Conservation (phyloP, 2,797 vertebrate genomes). For the Yasuhikotakia modesta region DNA sequence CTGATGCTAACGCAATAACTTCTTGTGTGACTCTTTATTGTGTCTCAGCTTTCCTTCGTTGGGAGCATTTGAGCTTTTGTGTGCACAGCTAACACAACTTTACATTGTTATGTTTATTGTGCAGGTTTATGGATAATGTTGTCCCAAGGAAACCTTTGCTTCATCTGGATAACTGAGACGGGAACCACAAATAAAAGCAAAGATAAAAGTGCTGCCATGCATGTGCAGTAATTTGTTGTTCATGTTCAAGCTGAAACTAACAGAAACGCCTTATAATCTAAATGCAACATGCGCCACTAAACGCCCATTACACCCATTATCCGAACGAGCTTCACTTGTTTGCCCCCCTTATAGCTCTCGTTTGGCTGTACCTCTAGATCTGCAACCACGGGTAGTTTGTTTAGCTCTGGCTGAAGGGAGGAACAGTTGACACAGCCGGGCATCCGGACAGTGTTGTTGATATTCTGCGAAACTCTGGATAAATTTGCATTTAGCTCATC, state of each 20-base stretch:
- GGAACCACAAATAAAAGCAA: too few relatives aligned
- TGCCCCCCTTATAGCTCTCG: conserved; percentile 25
- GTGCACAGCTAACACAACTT: conserved; percentile 8
- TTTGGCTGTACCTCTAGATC: conserved; percentile 67
- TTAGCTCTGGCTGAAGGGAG: conserved; percentile 22
- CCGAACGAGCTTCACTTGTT: conserved; percentile 5
- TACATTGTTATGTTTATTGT: conserved; percentile 3
- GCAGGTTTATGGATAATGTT: too few relatives aligned
- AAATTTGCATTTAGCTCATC: conserved; percentile 61
- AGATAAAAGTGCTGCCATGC: too few relatives aligned
- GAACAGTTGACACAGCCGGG: conserved; percentile 38
- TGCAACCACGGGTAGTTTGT: conserved; percentile 49
- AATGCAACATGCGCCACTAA: conserved; percentile 19
- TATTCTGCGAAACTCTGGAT: conserved; percentile 46
- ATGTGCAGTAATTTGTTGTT: neutral
- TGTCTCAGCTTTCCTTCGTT: neutral
- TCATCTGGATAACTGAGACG: too few relatives aligned
- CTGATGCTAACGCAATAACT: conserved; percentile 9
- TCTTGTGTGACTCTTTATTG: neutral
- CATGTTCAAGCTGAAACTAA: conserved; percentile 12
- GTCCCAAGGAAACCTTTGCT: too few relatives aligned
- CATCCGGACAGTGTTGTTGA: conserved; percentile 66
- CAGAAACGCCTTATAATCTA: neutral
- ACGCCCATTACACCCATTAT: conserved; percentile 26
- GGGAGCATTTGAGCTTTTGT: neutral